Conservation (phyloP, 2,797 vertebrate genomes). For the Poecilia wingei region DNA sequence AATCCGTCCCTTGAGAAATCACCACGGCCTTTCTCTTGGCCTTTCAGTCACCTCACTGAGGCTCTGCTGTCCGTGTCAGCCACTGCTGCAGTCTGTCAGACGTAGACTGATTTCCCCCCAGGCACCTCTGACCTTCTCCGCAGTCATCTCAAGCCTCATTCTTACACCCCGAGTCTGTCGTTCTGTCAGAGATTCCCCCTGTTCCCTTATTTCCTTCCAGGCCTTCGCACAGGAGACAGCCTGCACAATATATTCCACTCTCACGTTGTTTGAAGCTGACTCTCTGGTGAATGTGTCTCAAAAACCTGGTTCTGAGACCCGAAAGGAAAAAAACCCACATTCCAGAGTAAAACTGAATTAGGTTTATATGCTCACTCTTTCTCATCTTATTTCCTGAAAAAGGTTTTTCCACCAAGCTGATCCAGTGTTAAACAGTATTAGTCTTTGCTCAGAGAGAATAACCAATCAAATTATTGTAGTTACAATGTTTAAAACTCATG, state of each 20-base stretch:
- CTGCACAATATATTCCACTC: slow-evolving; percentile 53
- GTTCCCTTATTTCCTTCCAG: slow-evolving; percentile 56
- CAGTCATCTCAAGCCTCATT: slow-evolving; percentile 52
- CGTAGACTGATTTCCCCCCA: slow-evolving; percentile 47
- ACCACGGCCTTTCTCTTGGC: slow-evolving; percentile 71
- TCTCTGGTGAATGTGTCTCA: slow-evolving; percentile 36
- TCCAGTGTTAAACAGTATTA: background rate
- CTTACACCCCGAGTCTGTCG: slow-evolving; percentile 66
- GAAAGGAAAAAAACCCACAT: slow-evolving; percentile 34
- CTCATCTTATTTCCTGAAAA: slow-evolving; percentile 46
- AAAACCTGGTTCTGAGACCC: slow-evolving; percentile 29
- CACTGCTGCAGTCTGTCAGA: slow-evolving; percentile 56
- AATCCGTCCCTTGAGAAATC: slow-evolving; percentile 69
- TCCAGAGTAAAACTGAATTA: slow-evolving; percentile 36
- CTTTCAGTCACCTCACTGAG: slow-evolving; percentile 74
- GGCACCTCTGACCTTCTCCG: slow-evolving; percentile 61
- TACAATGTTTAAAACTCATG: background rate
- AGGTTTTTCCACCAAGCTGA: slow-evolving; percentile 36
- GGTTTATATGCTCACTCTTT: slow-evolving; percentile 41
- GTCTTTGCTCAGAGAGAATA: background rate
- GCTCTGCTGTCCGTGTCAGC: slow-evolving; percentile 48
- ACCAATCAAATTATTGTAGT: background rate
- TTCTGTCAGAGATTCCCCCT: slow-evolving; percentile 60
- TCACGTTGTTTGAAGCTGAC: slow-evolving; percentile 35
- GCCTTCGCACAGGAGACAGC: slow-evolving; percentile 28